Percentiles rank a stretch among this genome's conserved stretches.
These are phyloP conservation scores for Pachymerium ferrugineum DNA, from an alignment of 2,888 invertebrate species.

Conservation along the genomic window DNA sequence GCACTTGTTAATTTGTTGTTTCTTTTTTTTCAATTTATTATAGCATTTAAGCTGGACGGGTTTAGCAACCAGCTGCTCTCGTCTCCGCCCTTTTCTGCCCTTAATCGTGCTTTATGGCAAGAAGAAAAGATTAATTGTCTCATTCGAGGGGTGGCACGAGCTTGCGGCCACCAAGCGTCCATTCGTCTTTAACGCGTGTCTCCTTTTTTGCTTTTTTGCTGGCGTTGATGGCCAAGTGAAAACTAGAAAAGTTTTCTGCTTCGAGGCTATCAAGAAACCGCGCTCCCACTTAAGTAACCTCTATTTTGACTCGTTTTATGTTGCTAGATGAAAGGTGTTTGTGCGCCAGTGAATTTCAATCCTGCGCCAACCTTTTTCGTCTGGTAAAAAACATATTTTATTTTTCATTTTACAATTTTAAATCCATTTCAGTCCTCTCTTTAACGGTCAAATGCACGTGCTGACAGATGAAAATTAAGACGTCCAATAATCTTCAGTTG, in stretches of 20 bases:
- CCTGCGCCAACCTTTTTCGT: background rate
- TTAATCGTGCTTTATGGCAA: conserved; percentile 2
- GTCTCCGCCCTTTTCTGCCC: background rate
- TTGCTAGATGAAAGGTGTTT: background rate
- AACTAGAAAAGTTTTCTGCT: background rate
- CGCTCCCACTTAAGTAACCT: background rate
- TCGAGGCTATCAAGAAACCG: background rate
- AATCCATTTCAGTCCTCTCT: too few species aligned
- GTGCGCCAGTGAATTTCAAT: background rate
- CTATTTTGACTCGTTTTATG: background rate
- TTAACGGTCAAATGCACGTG: too few species aligned
- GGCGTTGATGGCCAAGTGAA: background rate
- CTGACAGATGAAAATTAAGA: background rate
- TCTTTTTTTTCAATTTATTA: background rate
- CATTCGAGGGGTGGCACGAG: background rate
- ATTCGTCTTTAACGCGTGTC: background rate
- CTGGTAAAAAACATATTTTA: background rate
- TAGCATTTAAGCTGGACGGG: background rate
- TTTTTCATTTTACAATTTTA: too few species aligned
- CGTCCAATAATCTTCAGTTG: background rate
- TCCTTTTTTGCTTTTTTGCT: background rate
- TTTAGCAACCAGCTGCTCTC: background rate
- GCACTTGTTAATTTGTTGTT: conserved; percentile 2
- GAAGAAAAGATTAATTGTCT: background rate
- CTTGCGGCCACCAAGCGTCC: background rate